phyloP scores from a whole-genome alignment of 2,113 vertebrate species.

The Microtus ochrogaster region DNA sequence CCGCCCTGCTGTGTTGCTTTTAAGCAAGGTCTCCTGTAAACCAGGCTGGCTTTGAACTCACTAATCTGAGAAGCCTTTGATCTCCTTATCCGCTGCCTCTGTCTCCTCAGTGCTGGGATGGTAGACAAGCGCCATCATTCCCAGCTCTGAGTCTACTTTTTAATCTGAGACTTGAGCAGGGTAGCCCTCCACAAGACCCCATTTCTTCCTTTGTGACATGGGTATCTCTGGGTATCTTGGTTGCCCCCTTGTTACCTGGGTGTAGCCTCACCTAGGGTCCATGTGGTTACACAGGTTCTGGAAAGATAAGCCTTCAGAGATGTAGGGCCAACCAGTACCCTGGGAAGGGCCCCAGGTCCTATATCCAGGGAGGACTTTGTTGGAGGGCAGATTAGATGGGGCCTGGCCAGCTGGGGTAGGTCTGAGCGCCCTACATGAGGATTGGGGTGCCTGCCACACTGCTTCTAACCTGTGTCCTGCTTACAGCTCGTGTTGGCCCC shows the following conservation, averaged over 20 bases:
- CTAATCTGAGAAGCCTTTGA: not conserved
- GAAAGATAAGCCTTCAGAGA: not conserved
- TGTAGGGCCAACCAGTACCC: not conserved
- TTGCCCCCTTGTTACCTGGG: not conserved
- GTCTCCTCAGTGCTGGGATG: not conserved
- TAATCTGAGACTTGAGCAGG: not conserved
- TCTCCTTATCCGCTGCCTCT: not conserved
- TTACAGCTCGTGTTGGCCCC: constrained; percentile 83
- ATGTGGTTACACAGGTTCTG: not conserved
- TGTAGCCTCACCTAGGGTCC: fast-evolving
- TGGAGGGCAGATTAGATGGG: not conserved
- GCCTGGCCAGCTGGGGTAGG: not conserved
- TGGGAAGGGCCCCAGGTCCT: not conserved
- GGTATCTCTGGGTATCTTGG: fast-evolving
- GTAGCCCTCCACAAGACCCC: fast-evolving
- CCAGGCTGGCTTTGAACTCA: not conserved
- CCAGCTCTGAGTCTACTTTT: not conserved
- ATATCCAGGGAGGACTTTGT: not conserved
- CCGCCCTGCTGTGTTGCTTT: too few species aligned
- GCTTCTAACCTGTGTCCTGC: not conserved
- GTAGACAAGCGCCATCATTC: not conserved
- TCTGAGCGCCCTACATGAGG: not conserved
- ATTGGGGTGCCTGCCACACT: too few species aligned
- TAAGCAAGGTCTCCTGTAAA: too few species aligned
- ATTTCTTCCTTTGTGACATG: not conserved